Evolutionary conservation across 2,113 vertebrate species (phyloP).

Genomic region (Hippocampus zosterae): DNA sequence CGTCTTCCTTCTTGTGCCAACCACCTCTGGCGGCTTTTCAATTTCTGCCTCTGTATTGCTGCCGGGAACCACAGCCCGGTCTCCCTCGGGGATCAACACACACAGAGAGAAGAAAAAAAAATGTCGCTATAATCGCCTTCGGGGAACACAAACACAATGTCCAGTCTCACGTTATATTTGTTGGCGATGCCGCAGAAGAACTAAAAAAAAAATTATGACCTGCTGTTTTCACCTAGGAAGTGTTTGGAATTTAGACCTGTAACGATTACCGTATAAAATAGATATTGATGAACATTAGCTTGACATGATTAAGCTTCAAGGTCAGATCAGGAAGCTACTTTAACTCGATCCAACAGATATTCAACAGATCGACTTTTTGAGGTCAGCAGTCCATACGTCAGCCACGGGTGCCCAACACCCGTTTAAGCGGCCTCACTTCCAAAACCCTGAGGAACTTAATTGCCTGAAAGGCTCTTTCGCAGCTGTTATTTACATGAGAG

Average conservation of each 20-base stretch:
- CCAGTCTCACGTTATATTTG: conserved; percentile 27
- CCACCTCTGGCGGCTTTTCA: conserved; percentile 12
- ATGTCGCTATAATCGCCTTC: conserved; percentile 3
- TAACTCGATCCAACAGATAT: neutral
- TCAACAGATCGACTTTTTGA: neutral
- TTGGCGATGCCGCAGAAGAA: conserved; percentile 15
- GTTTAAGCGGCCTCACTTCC: conserved; percentile 13
- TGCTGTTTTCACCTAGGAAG: conserved; percentile 4
- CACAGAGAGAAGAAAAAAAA: neutral
- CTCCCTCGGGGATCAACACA: conserved; percentile 43
- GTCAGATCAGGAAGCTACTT: neutral
- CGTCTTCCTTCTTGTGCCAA: neutral
- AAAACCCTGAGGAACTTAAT: conserved; percentile 21
- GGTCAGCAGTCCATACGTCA: neutral
- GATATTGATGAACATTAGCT: neutral
- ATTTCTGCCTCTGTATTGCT: conserved; percentile 6
- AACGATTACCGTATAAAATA: neutral
- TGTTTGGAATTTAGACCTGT: neutral
- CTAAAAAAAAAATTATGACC: conserved; percentile 3
- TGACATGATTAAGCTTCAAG: neutral
- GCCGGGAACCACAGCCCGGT: conserved; percentile 9
- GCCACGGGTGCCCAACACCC: conserved; percentile 6
- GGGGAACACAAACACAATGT: conserved; percentile 34
- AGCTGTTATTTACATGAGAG: conserved; percentile 39
- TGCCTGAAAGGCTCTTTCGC: conserved; percentile 30